A percentile compares a stretch with the other conserved stretches of the same genome.
phyloP scores from a whole-genome alignment of 1,140 invertebrate species.

The Ceratosolen fusciceps region DNA sequence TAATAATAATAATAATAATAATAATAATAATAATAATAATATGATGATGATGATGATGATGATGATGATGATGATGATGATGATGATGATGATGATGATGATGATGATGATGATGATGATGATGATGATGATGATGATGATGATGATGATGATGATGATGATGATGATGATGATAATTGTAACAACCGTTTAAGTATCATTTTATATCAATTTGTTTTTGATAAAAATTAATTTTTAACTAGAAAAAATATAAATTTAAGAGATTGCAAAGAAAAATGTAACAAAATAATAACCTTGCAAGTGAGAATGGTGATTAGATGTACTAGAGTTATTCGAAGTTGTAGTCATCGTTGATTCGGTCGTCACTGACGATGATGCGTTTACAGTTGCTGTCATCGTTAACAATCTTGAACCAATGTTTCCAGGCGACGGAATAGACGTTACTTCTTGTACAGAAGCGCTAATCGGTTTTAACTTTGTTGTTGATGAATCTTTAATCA shows the following conservation, averaged over 20 bases:
- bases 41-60: too few relatives aligned
- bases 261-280: not conserved
- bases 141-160: too few relatives aligned
- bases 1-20: too few relatives aligned
- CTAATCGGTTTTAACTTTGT: constrained; percentile 65
- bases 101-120: too few relatives aligned
- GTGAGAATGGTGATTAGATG: constrained; percentile 66
- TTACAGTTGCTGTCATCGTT: constrained; percentile 63
- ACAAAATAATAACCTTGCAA: constrained; percentile 62
- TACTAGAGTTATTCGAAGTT: constrained; percentile 63
- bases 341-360: constrained; percentile 61
- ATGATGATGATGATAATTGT: too few relatives aligned
- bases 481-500: constrained; percentile 63
- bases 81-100: too few relatives aligned
- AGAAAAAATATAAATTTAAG: not conserved
- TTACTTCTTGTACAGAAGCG: constrained; percentile 65
- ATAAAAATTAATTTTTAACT: too few relatives aligned
- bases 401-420: constrained; percentile 66
- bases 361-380: constrained; percentile 55
- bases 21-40: too few relatives aligned
- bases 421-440: constrained; percentile 62
- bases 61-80: too few relatives aligned
- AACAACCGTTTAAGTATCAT: too few relatives aligned
- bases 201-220: too few relatives aligned
- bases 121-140: too few relatives aligned